A percentile compares a stretch with the other conserved stretches of the same genome.
Conservation (phyloP, 2,113 vertebrate species). For the Oceanites oceanicus region DNA sequence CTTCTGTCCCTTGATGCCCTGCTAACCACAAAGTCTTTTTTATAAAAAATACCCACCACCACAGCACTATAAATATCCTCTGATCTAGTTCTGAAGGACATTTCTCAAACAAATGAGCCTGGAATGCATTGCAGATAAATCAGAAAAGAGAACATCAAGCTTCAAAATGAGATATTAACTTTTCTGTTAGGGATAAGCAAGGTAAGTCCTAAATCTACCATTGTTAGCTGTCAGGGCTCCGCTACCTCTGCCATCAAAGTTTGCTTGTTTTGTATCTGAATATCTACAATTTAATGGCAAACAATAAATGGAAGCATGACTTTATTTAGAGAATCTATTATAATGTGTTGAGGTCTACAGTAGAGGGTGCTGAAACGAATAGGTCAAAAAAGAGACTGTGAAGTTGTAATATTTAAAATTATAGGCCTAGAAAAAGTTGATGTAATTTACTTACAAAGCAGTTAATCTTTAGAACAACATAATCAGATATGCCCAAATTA, state of each 20-base stretch:
- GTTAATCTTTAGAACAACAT: background rate
- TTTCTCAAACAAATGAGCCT: constrained; percentile 15
- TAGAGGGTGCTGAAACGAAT: background rate
- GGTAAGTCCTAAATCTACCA: background rate
- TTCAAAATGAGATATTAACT: constrained; percentile 17
- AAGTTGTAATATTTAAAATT: background rate
- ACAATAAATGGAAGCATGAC: background rate
- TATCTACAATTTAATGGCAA: background rate
- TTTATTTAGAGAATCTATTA: background rate
- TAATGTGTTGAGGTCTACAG: background rate
- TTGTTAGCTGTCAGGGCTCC: background rate
- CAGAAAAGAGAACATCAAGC: background rate
- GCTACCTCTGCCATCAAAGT: background rate
- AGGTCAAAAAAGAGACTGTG: background rate
- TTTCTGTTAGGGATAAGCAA: constrained; percentile 15
- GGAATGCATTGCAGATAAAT: constrained; percentile 7
- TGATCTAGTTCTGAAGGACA: constrained; percentile 29
- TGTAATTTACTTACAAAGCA: background rate
- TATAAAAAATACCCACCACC: background rate
- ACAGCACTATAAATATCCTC: background rate
- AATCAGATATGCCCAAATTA: background rate
- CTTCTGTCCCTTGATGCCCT: background rate
- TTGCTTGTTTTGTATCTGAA: background rate
- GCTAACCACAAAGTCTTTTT: background rate
- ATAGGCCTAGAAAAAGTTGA: background rate